Evolutionary conservation across 2,113 vertebrate genomes (phyloP), one percentile per base, ranked within the genome.

Genomic region (Dasyprocta punctata): DNA sequence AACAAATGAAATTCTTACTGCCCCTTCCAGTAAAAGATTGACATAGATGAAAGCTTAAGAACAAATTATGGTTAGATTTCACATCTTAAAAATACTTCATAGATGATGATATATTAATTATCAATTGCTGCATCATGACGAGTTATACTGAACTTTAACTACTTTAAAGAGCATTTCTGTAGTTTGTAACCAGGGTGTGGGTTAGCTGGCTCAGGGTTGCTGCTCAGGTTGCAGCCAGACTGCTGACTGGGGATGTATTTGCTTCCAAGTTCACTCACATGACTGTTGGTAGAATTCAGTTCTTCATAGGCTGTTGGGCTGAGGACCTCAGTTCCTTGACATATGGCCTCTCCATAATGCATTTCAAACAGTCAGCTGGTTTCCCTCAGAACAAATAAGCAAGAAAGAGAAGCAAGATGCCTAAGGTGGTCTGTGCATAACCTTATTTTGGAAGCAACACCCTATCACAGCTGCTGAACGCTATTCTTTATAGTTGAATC

Each of bases 11-110:
- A 78, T 52, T 49, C 5, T 89, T 30, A 75, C 2, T 56, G 67
- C 10, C 47, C 78, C 77, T 90, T 30, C 47, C 24, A 94, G 69
- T 58, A 90, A 90, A 92, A 90, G 10, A 58, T 69, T 56, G 95
- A 78, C 26, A 89, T 3, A 89, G n/a, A 63, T 67, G 3, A 92
- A 80, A 41, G 30, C 24, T n/a, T 71, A n/a, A 93, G 52, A 47
- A 52, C 56, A 90, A 52, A 73, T 77, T 52, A 28, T 17, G 30
- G 13, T 47, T 75, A 85, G 47, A 73, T 93, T 47, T 67, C n/a
- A 54, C 7, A 56, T 90, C 69, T 94, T 90, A 77, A 82, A 93
- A 67, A 60, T 61, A 63, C 6, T 73, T 13, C 17, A 47, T 36
- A 38, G 28, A 61, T 19, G 28, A 71, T 44, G 36, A 14, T 84